phyloP scores from a whole-genome alignment of 2,113 vertebrate genomes.

The Riparia riparia region DNA sequence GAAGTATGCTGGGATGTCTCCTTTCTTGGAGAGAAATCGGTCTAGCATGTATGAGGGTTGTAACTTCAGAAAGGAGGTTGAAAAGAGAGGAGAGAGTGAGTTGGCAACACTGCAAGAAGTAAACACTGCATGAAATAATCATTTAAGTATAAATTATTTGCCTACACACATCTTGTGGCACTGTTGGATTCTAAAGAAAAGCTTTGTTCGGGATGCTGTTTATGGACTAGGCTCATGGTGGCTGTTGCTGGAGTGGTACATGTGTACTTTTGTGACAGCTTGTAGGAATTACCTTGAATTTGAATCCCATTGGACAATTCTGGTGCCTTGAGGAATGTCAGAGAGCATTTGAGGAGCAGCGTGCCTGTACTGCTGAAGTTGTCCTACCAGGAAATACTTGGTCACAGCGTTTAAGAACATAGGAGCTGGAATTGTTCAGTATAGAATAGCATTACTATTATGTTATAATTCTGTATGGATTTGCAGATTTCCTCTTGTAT shows the following conservation, averaged over 20 bases:
- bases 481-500: neutral
- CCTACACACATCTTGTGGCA: neutral
- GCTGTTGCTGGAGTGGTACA: neutral
- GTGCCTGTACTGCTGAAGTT: neutral
- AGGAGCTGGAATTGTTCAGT: neutral
- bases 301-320: neutral
- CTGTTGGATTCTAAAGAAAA: neutral
- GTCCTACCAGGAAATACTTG: neutral
- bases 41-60: neutral
- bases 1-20: neutral
- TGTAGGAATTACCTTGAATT: neutral
- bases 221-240: neutral
- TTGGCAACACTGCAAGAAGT: neutral
- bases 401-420: neutral
- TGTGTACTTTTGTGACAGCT: neutral
- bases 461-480: neutral
- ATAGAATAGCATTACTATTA: neutral
- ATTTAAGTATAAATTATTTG: neutral
- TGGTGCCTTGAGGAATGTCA: neutral
- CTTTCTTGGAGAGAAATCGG: neutral
- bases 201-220: neutral
- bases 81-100: neutral
- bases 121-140: neutral
- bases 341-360: fast-evolving
- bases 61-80: neutral